Evolutionary conservation across 2,888 invertebrate species (phyloP).

Genomic region (Rotaria sp.): DNA sequence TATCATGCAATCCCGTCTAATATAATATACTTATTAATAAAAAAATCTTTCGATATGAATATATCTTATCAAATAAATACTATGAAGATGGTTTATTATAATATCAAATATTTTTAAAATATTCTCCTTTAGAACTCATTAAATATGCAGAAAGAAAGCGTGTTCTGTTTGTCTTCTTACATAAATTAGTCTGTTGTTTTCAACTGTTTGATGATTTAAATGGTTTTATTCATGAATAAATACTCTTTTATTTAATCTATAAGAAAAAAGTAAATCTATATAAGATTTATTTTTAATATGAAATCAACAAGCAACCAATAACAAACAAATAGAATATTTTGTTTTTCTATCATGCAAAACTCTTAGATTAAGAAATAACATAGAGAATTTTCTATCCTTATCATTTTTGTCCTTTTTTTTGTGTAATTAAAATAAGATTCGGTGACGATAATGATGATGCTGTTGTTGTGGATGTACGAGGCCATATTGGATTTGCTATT

Average conservation of each 20-base stretch:
- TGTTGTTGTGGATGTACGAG: background rate
- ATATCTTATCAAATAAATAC: no score
- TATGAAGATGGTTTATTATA: no score
- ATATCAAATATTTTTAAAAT: no score
- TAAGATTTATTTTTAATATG: background rate
- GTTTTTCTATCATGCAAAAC: no score
- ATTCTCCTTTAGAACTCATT: no score
- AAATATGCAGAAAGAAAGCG: no score
- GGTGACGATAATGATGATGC: background rate
- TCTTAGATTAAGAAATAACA: background rate
- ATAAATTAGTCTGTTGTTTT: background rate
- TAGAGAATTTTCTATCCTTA: background rate
- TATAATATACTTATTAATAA: no score
- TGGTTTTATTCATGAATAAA: no score
- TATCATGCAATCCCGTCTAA: no score
- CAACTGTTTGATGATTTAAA: background rate
- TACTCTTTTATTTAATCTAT: background rate
- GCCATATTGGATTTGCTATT: slow-evolving; percentile 27
- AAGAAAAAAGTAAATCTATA: background rate
- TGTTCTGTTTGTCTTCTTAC: background rate
- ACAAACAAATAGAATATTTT: background rate
- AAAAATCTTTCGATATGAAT: no score
- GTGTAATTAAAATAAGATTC: background rate
- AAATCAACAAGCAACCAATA: slow-evolving; percentile 14
- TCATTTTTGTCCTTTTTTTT: background rate